Percentiles rank a stretch among this genome's conserved stretches.
These are phyloP conservation scores for Aythya baeri DNA, from an alignment of 2,113 vertebrate species.

Conservation along the genomic window DNA sequence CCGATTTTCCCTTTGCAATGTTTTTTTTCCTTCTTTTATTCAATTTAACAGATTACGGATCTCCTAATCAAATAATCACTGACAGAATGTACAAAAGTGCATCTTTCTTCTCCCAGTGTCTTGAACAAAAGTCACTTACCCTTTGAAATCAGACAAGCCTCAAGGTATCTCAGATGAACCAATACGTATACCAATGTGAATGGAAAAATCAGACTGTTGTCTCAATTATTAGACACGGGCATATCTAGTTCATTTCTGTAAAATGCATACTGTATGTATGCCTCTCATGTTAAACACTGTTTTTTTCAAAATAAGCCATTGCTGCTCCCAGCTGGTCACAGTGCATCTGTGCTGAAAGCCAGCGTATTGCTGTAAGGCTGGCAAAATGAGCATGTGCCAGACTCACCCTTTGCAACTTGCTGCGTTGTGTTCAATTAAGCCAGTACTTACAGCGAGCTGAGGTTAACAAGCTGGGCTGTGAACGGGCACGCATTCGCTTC, in stretches of 20 bases:
- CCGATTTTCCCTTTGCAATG: background rate
- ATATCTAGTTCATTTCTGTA: background rate
- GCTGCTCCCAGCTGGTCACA: background rate
- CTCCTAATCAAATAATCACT: background rate
- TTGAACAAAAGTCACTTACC: background rate
- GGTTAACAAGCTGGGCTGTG: background rate
- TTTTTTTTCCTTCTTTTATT: background rate
- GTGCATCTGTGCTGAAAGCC: background rate
- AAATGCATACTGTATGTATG: background rate
- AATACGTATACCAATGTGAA: background rate
- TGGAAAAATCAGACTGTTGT: background rate
- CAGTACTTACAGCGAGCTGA: background rate
- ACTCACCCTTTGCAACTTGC: background rate
- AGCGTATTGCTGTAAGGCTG: background rate
- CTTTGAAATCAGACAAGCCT: background rate
- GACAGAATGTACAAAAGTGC: background rate
- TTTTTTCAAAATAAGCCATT: background rate
- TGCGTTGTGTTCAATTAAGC: background rate
- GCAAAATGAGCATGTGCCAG: background rate
- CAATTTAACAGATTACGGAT: background rate
- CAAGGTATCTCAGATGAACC: background rate
- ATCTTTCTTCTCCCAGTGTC: background rate
- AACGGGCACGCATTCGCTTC: background rate
- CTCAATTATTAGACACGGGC: fast-evolving
- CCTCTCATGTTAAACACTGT: background rate